Evolutionary conservation across 1,140 invertebrate genomes (phyloP), one percentile per base, ranked within the genome.

Genomic region (Drosophila setifemur): DNA sequence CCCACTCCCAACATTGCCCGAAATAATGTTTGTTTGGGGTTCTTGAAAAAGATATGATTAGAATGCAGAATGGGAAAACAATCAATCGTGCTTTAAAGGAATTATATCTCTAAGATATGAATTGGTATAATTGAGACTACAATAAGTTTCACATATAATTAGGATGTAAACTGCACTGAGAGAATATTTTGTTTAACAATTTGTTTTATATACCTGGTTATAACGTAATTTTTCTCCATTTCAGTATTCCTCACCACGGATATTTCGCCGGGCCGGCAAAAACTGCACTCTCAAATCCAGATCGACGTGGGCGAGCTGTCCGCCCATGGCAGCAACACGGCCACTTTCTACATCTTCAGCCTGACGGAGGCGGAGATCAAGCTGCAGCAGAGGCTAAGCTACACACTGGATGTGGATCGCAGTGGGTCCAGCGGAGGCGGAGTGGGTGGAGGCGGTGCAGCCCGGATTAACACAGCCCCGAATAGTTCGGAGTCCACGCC

Each of bases 181-280:
- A n/a, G n/a, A n/a, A n/a, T n/a, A n/a, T n/a, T n/a, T n/a, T n/a
- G n/a, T n/a, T n/a, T n/a, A n/a, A n/a, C n/a, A n/a, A n/a, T n/a
- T n/a, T n/a, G n/a, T 4, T 45, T 16, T 26, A 7, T 9, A 37
- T 42, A n/a, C n/a, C n/a, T 33, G 14, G 6, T 42, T 31, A 12
- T 11, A 9, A 25, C 8, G 29, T 47, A 6, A 31, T 11, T 42
- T 11, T 29, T 39, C 2, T 45, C 61, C 14, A n/a, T 69, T 52
- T 2, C 26, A 90, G 90, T 90, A 29, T 90, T 90, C 26, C 87
- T 90, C n/a, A 85, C 88, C 43, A 90, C 87, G 7, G 89, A 90
- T 31, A 47, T 90, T 11, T 81, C 83, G 0, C 6, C 67, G 4
- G 67, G 60, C 6, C 73, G 85, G 1, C 89, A 90, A 43, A 90